Conservation (phyloP, 2,113 vertebrate species). For the Reinhardtius hippoglossoides region DNA sequence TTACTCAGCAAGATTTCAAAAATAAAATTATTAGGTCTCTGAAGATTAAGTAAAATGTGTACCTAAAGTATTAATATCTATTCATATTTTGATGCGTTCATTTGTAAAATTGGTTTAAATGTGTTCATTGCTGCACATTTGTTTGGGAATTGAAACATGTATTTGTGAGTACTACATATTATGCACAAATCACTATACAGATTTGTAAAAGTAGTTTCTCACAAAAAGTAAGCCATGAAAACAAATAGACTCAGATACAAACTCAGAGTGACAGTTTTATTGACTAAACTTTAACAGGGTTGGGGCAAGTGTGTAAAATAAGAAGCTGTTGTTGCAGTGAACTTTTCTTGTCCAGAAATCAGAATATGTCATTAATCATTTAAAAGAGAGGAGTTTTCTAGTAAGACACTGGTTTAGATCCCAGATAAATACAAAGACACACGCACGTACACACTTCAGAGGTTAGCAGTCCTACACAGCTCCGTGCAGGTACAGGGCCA, state of each 20-base stretch:
- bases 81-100: too few species aligned
- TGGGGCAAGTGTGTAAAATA: background rate
- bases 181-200: background rate
- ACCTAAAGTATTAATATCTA: too few species aligned
- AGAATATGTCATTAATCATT: background rate
- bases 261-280: background rate
- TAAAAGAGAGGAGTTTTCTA: background rate
- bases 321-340: background rate
- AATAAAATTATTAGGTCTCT: too few species aligned
- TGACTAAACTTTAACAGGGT: background rate
- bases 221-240: background rate
- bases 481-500: conserved; percentile 92
- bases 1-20: too few species aligned
- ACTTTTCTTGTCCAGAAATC: background rate
- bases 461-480: conserved; percentile 59
- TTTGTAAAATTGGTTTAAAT: too few species aligned
- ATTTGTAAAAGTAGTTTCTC: background rate
- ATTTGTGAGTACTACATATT: too few species aligned
- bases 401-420: background rate
- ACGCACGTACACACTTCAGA: background rate
- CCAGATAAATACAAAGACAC: background rate
- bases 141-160: too few species aligned
- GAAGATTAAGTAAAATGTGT: too few species aligned
- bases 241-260: background rate
- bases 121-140: too few species aligned